A percentile compares a stretch with the other conserved stretches of the same genome.
Evolutionary conservation across 2,888 invertebrate species (phyloP).

Genomic region (Merodon equestris): DNA sequence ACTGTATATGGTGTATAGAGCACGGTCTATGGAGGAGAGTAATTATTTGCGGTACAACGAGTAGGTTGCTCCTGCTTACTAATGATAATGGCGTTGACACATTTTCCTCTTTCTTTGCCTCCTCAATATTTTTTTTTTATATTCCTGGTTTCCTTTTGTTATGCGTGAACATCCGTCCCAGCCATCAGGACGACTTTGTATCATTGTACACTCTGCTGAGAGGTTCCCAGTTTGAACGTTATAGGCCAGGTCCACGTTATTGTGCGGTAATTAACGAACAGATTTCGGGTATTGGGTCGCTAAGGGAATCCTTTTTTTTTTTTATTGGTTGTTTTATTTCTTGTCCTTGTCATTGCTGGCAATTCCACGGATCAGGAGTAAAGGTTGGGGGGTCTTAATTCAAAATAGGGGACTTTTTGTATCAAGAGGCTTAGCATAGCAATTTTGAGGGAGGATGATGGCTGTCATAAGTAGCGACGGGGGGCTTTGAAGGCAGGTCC

Average conservation of each 20-base stretch:
- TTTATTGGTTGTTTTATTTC: conserved; percentile 40
- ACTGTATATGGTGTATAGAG: background rate
- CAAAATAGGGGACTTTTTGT: conserved; percentile 22
- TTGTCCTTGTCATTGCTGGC: conserved; percentile 19
- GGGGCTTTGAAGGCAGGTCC: background rate
- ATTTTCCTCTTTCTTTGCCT: conserved; percentile 35
- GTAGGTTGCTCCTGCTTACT: conserved; percentile 44
- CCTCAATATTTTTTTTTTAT: too few relatives aligned
- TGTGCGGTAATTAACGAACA: conserved; percentile 54
- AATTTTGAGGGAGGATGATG: conserved; percentile 3
- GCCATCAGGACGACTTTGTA: conserved; percentile 20
- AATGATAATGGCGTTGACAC: conserved; percentile 65
- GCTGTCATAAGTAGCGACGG: background rate
- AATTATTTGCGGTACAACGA: conserved; percentile 55
- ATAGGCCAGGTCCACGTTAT: conserved; percentile 11
- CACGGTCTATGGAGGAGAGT: conserved; percentile 2
- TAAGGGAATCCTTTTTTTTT: conserved; percentile 46
- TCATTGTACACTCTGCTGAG: background rate
- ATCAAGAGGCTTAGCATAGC: conserved; percentile 7
- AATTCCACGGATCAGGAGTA: background rate
- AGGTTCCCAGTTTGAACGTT: background rate
- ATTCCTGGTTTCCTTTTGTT: conserved; percentile 8
- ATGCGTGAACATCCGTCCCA: conserved; percentile 52
- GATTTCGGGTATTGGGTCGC: conserved; percentile 12
- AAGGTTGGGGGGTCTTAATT: conserved; percentile 6